phyloP scores from a whole-genome alignment of 2,113 vertebrate species.

The Scytalopus superciliaris region DNA sequence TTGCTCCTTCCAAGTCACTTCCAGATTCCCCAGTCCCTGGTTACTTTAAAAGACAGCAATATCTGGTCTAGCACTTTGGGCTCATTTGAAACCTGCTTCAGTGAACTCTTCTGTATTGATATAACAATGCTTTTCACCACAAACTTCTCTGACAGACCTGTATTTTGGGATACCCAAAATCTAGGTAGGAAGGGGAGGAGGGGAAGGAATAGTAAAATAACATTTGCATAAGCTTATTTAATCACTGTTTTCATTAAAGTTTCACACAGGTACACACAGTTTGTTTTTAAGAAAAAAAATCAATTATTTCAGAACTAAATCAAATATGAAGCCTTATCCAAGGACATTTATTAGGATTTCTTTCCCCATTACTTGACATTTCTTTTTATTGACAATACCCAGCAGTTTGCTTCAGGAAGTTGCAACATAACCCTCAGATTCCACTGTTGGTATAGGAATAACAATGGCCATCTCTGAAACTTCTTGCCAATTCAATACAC shows the following conservation, averaged over 20 bases:
- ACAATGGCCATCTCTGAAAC: neutral
- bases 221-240: neutral
- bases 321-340: neutral
- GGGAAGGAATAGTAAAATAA: neutral
- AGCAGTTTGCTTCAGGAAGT: neutral
- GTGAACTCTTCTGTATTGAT: neutral
- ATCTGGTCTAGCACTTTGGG: neutral
- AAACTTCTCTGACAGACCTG: neutral
- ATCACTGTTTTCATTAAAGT: neutral
- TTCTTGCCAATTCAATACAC: neutral
- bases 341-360: neutral
- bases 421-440: neutral
- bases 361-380: neutral
- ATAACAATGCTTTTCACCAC: neutral
- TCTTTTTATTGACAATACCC: neutral
- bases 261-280: neutral
- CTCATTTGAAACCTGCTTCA: neutral
- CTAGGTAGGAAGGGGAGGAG: fast-evolving
- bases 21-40: neutral
- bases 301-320: neutral
- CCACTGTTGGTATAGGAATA: neutral
- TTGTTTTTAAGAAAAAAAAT: neutral
- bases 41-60: neutral
- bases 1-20: neutral
- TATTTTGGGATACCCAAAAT: neutral